Evolutionary conservation across 2,888 invertebrate genomes (phyloP), one percentile per base, ranked within the genome.

Genomic region (Urechis unicinctus): DNA sequence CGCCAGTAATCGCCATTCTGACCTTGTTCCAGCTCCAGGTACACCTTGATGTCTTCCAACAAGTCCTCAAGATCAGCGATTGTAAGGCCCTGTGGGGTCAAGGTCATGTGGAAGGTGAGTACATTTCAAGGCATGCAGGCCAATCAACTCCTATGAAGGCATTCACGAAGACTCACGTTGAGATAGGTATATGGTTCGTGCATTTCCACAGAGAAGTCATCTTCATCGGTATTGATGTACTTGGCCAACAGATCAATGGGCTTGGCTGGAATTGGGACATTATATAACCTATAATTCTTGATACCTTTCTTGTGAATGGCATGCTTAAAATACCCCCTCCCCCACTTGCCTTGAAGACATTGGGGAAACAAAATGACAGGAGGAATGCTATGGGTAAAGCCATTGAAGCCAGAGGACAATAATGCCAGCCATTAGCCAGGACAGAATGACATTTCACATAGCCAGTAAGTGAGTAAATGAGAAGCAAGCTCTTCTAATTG

Each of bases 161-260:
- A 26, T 30, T n/a, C 5, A 50, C 21, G 36, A 29, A 36, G 26
- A 68, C 72, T 70, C 63, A 78, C 95, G 72, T 92, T 90, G 1
- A 98, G 83, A 75, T 94, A 94, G 0, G 90, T 89, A 75, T 96
- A 94, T 0, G 98, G 97, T 76, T 98, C 96, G 73, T 95, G 93
- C 91, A 98, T 92, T 81, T 97, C 96, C 26, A 96, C 87, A 0
- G 93, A 90, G 68, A 94, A 89, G 52, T 90, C 89, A 70, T 93
- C 90, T 0, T 75, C 76, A 53, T 77, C 75, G 49, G 75, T 74
- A 73, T 89, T 89, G 55, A 96, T 91, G 72, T 97, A 98, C 81
- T 96, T 91, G 0, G 96, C 96, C 54, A 98, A 81, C 61, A 97
- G 82, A 82, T 99, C 98, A 64, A 99, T 98, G 0, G 98, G 96